Evolutionary conservation across 1,140 invertebrate genomes (phyloP), one percentile per base, ranked within the genome.

Genomic region (Mycetomoellerius zeteki): DNA sequence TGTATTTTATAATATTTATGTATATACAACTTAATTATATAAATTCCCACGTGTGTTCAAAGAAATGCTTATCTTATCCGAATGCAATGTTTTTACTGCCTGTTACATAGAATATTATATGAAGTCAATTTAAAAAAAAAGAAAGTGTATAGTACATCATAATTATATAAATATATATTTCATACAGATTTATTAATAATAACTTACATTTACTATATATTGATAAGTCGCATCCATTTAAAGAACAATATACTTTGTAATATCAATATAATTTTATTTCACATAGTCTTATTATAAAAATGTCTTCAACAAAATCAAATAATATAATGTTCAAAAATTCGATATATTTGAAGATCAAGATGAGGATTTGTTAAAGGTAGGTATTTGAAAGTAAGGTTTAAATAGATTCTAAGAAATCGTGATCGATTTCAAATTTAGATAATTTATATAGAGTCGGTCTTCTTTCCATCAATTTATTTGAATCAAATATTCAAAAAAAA

Each of bases 1-100:
- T 82, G 30, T 50, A 81, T 52, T 54, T 71, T 54, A 69, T 71
- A 78, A 78, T 78, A 65, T 52, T 58, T 75, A 24, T 78, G 19
- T 65, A 33, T 21, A 21, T 65, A 65, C 43, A 65, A 78, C 24
- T 24, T 71, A 81, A 81, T 81, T 71, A 19, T 81, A 69, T 37
- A 81, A 56, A 71, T 54, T 69, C 64, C 64, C 77, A 81, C 62
- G 30, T 56, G 30, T 56, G 19, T 14, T 81, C 27, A 30, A 69
- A 80, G 5, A 54, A 3, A 69, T 69, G 7, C 56, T 60, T 16
- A 73, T 58, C 33, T 76, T 43, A 50, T 10, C 19, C n/a, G 16
- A 27, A 37, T 24, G 43, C 24, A 21, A 24, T 69, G 33, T 56
- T 21, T 33, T 54, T 54, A 16, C 19, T 5, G n/a, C 27, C 14